Conservation (phyloP, 2,888 invertebrate species). For the Atethmia centrago region DNA sequence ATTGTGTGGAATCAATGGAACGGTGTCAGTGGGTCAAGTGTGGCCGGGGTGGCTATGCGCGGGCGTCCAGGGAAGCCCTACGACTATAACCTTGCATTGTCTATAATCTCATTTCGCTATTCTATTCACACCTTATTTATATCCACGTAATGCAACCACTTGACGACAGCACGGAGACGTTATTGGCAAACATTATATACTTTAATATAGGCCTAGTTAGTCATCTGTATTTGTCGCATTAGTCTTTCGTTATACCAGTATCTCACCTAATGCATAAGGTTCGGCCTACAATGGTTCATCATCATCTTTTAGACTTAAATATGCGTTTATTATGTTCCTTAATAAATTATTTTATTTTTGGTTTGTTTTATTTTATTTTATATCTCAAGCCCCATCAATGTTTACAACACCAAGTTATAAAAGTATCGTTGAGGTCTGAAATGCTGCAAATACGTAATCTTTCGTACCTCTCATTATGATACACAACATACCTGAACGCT, state of each 20-base stretch:
- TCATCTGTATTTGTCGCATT: not conserved
- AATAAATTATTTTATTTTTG: constrained; percentile 56
- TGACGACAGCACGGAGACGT: constrained; percentile 19
- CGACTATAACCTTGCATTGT: constrained; percentile 75
- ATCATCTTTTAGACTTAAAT: not conserved
- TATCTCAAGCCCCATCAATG: not conserved
- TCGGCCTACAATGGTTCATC: not conserved
- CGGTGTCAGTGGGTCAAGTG: constrained; percentile 81
- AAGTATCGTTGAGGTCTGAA: not conserved
- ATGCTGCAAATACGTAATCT: not conserved
- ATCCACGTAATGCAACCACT: constrained; percentile 43
- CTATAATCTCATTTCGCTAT: constrained; percentile 80
- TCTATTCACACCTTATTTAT: constrained; percentile 69
- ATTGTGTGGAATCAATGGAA: constrained; percentile 63
- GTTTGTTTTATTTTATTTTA: constrained; percentile 60
- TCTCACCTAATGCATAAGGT: not conserved
- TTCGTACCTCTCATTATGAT: constrained; percentile 1
- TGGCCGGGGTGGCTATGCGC: constrained; percentile 60
- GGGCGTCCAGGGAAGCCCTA: constrained; percentile 79
- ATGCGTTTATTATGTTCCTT: constrained; percentile 12
- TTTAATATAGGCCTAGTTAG: constrained; percentile 9
- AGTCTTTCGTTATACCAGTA: not conserved
- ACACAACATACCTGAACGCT: not conserved
- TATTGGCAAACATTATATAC: constrained; percentile 24
- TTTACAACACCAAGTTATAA: not conserved